Evolutionary conservation across 2,797 vertebrate genomes (phyloP).

Genomic region (Podarcis siculus): DNA sequence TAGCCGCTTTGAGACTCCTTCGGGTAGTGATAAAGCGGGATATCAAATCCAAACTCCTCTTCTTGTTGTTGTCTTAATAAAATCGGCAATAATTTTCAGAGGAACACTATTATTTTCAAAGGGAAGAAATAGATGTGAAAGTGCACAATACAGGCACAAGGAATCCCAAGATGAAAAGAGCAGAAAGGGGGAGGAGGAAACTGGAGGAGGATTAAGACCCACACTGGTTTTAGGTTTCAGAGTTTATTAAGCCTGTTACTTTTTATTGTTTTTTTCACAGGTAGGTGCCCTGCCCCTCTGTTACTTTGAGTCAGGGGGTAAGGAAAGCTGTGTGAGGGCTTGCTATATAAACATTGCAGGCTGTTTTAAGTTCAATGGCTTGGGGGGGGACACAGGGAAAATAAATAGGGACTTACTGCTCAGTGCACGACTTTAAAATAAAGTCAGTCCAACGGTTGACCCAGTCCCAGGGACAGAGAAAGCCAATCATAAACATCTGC

Average conservation of each 20-base stretch:
- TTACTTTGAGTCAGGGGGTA: constrained; percentile 4
- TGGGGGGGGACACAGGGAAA: not conserved
- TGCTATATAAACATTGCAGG: constrained; percentile 3
- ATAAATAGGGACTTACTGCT: constrained; percentile 2
- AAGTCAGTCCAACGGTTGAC: not conserved
- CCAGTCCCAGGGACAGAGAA: not conserved
- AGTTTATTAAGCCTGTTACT: constrained; percentile 1
- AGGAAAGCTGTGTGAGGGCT: not conserved
- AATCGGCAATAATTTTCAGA: not conserved
- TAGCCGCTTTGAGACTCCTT: no score
- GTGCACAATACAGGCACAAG: no score
- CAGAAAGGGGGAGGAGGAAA: not conserved
- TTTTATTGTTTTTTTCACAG: constrained; percentile 1
- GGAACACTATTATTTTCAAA: not conserved
- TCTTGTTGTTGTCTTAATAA: not conserved
- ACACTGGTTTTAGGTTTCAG: constrained; percentile 6
- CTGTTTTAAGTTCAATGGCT: not conserved
- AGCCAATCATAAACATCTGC: not conserved
- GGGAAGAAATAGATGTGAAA: not conserved
- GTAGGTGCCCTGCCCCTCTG: not conserved
- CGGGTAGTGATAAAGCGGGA: no score
- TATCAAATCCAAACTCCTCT: no score
- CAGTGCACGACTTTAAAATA: not conserved
- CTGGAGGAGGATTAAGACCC: not conserved
- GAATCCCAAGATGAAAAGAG: constrained; percentile 1